Evolutionary conservation across 2,888 invertebrate genomes (phyloP), one percentile per base, ranked within the genome.

Genomic region (Mythimna lalbum): DNA sequence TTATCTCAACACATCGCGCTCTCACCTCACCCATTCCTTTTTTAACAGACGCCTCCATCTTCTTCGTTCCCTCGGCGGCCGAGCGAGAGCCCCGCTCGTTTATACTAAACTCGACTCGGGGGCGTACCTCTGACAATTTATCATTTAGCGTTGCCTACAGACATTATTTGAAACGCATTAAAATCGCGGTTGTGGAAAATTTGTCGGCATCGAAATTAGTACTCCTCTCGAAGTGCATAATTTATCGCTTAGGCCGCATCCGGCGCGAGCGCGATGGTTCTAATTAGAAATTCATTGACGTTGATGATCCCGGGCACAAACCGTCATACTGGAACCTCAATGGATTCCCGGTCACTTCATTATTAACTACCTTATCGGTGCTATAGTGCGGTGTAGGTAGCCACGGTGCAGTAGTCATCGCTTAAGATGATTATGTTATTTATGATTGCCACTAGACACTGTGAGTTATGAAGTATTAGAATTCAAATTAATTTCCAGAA

Each of bases 81-180:
- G 92, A 95, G 87, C 85, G 85, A 90, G 95, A 95, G 90, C 85
- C 87, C 80, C 84, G 82, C 83, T 92, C 92, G 90, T 93, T 95
- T 93, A 93, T 89, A 92, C 93, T 90, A 91, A 94, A 92, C 93
- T 91, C 91, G 92, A 90, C 89, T 93, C 86, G 88, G 89, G 92
- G 95, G 95, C 95, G 95, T 95, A 93, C 90, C 95, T 90, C 87
- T 90, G 90, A 93, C 95, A 93, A 96, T 96, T 96, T 95, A 96
- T 96, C 95, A 95, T 95, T 96, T 95, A 95, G 90, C 92, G 94
- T 95, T 93, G 95, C 95, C 95, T 94, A 94, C 95, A 94, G 95
- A 95, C 94, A 95, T 95, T 95, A 95, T 95, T 95, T 94, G 95
- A 94, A 95, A 95, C 95, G 93, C 94, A 95, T 95, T 95, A 95